A percentile compares a stretch with the other conserved stretches of the same genome.
These are phyloP conservation scores for Saccostrea glomerata DNA, from an alignment of 1,140 invertebrate genomes.

Conservation along the genomic window DNA sequence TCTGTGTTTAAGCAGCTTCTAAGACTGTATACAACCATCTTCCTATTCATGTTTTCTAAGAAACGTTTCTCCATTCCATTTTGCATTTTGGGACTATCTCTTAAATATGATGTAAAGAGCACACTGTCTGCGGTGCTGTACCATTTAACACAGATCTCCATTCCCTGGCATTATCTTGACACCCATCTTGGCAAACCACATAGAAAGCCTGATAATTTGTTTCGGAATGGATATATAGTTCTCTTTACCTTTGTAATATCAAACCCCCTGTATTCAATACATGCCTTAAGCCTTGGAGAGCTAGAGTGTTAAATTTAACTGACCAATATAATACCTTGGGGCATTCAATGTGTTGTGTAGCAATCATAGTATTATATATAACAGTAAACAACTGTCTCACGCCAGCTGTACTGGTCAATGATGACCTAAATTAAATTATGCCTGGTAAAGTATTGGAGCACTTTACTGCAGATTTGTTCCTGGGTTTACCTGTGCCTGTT, in stretches of 20 bases:
- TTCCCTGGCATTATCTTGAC: background rate
- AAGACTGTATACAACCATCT: background rate
- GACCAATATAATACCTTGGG: background rate
- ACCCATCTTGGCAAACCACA: background rate
- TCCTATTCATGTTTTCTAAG: background rate
- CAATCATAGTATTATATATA: background rate
- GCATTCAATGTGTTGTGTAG: background rate
- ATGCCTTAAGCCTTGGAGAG: background rate
- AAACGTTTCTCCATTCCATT: background rate
- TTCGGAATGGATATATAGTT: background rate
- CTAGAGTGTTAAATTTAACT: background rate
- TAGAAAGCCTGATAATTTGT: background rate
- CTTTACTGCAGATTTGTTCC: background rate
- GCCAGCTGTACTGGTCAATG: background rate
- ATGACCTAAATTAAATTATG: background rate
- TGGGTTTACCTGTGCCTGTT: background rate
- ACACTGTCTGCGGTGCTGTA: background rate
- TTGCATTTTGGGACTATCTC: background rate
- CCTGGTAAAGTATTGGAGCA: background rate
- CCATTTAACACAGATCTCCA: background rate
- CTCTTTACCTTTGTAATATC: background rate
- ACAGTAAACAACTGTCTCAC: background rate
- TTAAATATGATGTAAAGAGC: conserved; percentile 19
- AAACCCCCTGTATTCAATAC: background rate
- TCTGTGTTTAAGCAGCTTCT: background rate